Evolutionary conservation across 2,888 invertebrate genomes (phyloP), one percentile per base, ranked within the genome.

Genomic region (Limenitis camilla): DNA sequence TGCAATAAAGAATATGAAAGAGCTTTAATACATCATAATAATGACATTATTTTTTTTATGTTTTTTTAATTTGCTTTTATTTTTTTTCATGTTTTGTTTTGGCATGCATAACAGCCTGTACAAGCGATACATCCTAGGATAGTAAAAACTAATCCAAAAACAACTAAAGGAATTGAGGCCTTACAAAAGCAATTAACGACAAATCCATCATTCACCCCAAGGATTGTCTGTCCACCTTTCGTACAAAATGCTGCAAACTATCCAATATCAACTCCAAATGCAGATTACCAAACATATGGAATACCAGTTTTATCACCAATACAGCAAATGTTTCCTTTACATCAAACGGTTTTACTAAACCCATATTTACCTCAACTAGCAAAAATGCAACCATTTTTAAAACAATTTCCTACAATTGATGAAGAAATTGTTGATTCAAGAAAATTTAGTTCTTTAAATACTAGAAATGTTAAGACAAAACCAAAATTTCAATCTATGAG

Each of bases 71-170:
- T 81, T 79, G 73, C 71, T 66, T 76, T 72, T 72, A 68, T 71
- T 74, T 78, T 69, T 74, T 79, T 87, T 86, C 85, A 80, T 81
- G 76, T 78, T 78, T 71, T 68, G 64, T 72, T 83, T 86, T 85
- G 72, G 72, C 72, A 72, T 78, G 72, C 66, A 49, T 74, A 69
- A 68, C 61, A 90, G 91, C 92, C 86, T 67, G 88, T 88, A 56
- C 88, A 88, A 81, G 86, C 85, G 39, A 88, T 88, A 59, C 88
- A 88, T 61, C 88, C 88, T 48, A 74, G 87, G 79, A 88, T 90
- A 63, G 78, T 90, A 62, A 79, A 84, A 49, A 78, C 78, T 45
- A 81, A 75, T 60, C 67, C 68, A 56, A 87, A 80, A 63, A 65
- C 71, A 4, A 61, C 69, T 0, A 85, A 84, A 72, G 75, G 78